Evolutionary conservation across 2,888 invertebrate species (phyloP).

Genomic region (Drosophila atroscutellata): DNA sequence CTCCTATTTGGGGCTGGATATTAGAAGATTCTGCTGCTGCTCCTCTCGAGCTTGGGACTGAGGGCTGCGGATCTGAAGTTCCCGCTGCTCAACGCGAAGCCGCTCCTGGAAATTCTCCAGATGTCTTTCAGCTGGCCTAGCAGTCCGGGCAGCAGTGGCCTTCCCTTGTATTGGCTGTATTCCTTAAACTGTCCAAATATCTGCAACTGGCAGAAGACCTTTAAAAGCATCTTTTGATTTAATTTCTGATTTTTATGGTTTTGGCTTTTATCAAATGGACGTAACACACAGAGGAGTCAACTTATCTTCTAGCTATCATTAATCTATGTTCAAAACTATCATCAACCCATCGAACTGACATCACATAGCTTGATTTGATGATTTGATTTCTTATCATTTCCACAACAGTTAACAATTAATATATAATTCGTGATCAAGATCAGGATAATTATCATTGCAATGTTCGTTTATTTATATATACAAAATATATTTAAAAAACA

Average conservation of each 20-base stretch:
- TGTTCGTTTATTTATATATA: rapidly evolving
- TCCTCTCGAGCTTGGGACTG: no score
- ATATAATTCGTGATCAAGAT: background rate
- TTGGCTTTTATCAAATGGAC: background rate
- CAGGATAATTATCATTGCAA: background rate
- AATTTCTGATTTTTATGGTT: background rate
- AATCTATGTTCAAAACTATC: background rate
- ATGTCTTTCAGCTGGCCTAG: no score
- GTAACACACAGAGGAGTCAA: background rate
- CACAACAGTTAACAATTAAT: background rate
- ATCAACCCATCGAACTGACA: background rate
- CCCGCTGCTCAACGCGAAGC: no score
- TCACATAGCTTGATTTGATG: background rate
- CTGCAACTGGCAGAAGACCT: background rate
- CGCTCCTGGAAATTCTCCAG: no score
- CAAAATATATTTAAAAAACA: background rate
- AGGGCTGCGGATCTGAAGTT: no score
- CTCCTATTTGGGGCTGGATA: no score
- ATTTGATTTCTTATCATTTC: background rate
- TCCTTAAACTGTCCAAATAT: background rate
- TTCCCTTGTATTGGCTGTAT: no score
- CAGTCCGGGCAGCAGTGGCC: no score
- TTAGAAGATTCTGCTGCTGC: no score
- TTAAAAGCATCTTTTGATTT: background rate
- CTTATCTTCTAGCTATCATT: background rate